These are phyloP conservation scores for Neoscelio sp. DNA, from an alignment of 2,888 invertebrate genomes.

Conservation along the genomic window DNA sequence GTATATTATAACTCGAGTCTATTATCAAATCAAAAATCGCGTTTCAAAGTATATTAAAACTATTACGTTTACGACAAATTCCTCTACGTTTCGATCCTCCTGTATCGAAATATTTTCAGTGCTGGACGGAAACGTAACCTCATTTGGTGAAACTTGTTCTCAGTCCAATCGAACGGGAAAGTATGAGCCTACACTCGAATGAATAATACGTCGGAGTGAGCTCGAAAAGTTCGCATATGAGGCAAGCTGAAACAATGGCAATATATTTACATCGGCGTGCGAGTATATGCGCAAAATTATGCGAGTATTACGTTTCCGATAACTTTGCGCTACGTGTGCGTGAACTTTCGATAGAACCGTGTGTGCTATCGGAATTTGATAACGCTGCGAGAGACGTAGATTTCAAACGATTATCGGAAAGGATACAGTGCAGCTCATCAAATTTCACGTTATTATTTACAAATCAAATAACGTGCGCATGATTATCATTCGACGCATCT, in stretches of 20 bases:
- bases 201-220: constrained; percentile 39
- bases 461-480: constrained; percentile 30
- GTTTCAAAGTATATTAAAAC: too few relatives aligned
- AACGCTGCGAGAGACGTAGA: constrained; percentile 35
- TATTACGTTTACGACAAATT: too few relatives aligned
- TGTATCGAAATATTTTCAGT: constrained; percentile 37
- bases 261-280: constrained; percentile 54
- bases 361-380: constrained; percentile 53
- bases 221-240: constrained; percentile 44
- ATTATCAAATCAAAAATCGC: too few relatives aligned
- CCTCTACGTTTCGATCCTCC: too few relatives aligned
- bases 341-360: constrained; percentile 47
- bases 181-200: constrained; percentile 48
- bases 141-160: constrained; percentile 40
- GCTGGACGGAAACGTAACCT: constrained; percentile 35
- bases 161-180: background rate
- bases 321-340: constrained; percentile 50
- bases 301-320: constrained; percentile 49
- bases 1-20: too few relatives aligned
- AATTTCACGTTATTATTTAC: constrained; percentile 49
- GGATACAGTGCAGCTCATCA: constrained; percentile 47
- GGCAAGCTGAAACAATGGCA: constrained; percentile 50
- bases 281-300: constrained; percentile 53
- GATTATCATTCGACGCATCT: constrained; percentile 33
- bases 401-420: constrained; percentile 55